Evolutionary conservation across 2,888 invertebrate species (phyloP).

Genomic region (Imbricaverruca yamaguchii): DNA sequence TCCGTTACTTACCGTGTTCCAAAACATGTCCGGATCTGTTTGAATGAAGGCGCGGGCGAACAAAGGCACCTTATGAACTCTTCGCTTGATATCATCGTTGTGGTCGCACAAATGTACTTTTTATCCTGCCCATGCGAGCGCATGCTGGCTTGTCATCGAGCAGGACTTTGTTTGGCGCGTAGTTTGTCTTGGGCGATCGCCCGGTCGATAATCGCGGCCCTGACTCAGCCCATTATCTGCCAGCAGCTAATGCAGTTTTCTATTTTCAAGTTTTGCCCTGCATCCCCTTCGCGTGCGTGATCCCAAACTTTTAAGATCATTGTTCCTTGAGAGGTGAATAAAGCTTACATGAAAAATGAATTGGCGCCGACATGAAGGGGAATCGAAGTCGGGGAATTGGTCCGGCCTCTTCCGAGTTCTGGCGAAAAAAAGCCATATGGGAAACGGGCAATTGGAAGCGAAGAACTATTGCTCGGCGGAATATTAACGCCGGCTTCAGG

Average conservation of each 20-base stretch:
- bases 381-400: background rate
- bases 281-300: conserved; percentile 3
- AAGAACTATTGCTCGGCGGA: background rate
- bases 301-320: conserved; percentile 14
- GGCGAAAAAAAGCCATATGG: background rate
- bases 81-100: too few species aligned
- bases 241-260: conserved; percentile 12
- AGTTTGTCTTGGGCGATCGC: background rate
- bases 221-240: background rate
- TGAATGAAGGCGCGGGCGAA: too few species aligned
- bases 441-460: conserved; percentile 2
- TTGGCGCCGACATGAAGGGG: conserved; percentile 1
- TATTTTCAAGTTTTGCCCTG: background rate
- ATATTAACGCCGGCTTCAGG: background rate
- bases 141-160: too few species aligned
- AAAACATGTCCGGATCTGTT: too few species aligned
- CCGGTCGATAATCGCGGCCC: background rate
- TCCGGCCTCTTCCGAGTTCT: background rate
- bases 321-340: conserved; percentile 19
- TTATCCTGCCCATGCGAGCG: too few species aligned
- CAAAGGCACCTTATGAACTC: too few species aligned
- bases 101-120: too few species aligned
- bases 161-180: too few species aligned
- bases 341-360: conserved; percentile 19
- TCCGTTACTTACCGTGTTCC: too few species aligned